Conservation (phyloP, 64 coral and sea anemone genomes). For the Anthopleura sola region DNA sequence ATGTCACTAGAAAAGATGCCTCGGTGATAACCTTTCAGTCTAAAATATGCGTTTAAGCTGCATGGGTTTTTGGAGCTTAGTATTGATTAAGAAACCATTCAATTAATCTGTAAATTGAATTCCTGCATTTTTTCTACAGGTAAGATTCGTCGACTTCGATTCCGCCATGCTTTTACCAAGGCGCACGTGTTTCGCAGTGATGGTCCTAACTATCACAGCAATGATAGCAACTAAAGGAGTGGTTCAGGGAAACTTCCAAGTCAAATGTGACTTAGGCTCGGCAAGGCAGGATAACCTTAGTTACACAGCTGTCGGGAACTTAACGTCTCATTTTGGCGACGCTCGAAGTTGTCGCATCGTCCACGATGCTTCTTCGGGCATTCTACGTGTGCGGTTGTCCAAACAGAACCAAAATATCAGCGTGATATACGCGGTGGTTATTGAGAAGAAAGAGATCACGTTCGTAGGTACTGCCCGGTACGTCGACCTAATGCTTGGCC, state of each 20-base stretch:
- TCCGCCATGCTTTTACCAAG: not conserved
- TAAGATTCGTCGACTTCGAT: not conserved
- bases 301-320: not conserved
- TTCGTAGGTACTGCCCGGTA: conserved; percentile 60
- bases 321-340: conserved; percentile 41
- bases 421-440: conserved; percentile 58
- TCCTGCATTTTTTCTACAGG: not conserved
- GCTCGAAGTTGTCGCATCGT: conserved; percentile 46
- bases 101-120: not conserved
- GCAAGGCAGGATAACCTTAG: not conserved
- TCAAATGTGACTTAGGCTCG: conserved; percentile 30
- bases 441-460: conserved; percentile 51
- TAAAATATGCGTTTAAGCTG: not conserved
- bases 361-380: conserved; percentile 12
- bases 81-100: too few species aligned
- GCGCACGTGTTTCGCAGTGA: not conserved
- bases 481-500: conserved; percentile 13
- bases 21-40: too few species aligned
- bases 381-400: conserved; percentile 49
- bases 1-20: too few species aligned
- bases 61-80: not conserved
- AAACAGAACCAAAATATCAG: conserved; percentile 39
- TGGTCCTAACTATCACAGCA: not conserved
- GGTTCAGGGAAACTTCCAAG: not conserved
- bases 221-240: not conserved